phyloP scores from a whole-genome alignment of 2,113 vertebrate species.

The Psilopogon haemacephalus region DNA sequence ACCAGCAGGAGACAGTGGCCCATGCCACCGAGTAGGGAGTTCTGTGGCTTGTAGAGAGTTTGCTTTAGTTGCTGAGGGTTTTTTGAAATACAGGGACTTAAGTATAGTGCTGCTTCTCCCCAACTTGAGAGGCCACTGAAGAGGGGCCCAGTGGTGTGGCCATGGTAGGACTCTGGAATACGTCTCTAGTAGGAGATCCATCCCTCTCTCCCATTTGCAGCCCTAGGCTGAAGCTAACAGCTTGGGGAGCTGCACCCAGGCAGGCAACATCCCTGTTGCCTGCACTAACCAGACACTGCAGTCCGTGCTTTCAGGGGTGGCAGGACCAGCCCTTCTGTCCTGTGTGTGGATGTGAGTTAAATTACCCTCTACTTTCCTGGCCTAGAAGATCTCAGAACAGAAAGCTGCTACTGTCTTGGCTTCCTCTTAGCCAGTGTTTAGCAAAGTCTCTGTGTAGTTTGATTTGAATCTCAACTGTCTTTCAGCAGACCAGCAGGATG shows the following conservation, averaged over 20 bases:
- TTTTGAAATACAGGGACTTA: not conserved
- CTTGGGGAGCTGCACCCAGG: not conserved
- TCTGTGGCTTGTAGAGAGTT: not conserved
- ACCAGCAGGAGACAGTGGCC: accelerated
- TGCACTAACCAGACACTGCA: not conserved
- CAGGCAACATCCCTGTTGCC: not conserved
- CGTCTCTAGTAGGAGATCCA: too few relatives aligned
- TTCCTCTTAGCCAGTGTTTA: not conserved
- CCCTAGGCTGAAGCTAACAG: not conserved
- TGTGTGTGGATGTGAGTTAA: accelerated
- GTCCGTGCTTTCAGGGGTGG: accelerated
- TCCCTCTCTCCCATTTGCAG: not conserved
- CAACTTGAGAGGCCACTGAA: accelerated
- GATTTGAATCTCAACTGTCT: not conserved
- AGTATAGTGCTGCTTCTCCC: not conserved
- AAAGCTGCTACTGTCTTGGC: not conserved
- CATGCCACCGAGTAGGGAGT: not conserved
- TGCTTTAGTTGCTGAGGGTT: not conserved
- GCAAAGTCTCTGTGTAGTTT: not conserved
- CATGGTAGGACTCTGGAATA: not conserved
- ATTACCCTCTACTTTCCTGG: not conserved
- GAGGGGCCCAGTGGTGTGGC: accelerated
- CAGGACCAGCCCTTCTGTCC: not conserved
- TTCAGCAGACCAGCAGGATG: not conserved
- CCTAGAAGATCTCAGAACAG: not conserved